Conservation (phyloP, 2,888 invertebrate species). For the Thereva nobilitata region DNA sequence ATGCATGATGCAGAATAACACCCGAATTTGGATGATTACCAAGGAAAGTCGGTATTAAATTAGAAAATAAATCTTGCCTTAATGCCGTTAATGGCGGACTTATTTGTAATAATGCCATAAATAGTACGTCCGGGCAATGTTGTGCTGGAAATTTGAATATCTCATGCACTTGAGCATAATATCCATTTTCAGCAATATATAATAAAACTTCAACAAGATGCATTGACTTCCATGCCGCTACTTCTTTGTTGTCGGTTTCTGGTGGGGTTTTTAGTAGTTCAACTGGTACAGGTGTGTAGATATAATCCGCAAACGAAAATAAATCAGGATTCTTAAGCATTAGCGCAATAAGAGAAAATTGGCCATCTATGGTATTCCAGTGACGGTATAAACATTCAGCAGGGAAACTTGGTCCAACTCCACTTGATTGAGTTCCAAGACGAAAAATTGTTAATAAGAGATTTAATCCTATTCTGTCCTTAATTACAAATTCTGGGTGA, state of each 20-base stretch:
- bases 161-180: conserved; percentile 77
- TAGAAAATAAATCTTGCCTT: conserved; percentile 84
- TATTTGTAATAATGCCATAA: conserved; percentile 86
- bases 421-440: conserved; percentile 77
- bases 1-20: conserved; percentile 94
- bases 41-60: conserved; percentile 89
- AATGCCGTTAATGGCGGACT: conserved; percentile 76
- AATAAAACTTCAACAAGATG: conserved; percentile 89
- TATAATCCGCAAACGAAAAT: conserved; percentile 92
- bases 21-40: conserved; percentile 96
- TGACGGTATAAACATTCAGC: conserved; percentile 86
- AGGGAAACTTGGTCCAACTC: conserved; percentile 77
- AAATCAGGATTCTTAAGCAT: conserved; percentile 90
- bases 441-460: conserved; percentile 82
- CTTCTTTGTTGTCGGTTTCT: conserved; percentile 92
- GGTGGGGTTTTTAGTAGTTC: conserved; percentile 92
- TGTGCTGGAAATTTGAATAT: conserved; percentile 89
- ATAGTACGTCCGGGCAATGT: conserved; percentile 92
- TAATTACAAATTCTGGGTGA: conserved; percentile 84
- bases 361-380: conserved; percentile 94
- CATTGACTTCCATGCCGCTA: conserved; percentile 90
- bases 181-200: conserved; percentile 84
- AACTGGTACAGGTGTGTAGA: conserved; percentile 82
- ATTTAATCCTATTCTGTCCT: conserved; percentile 83
- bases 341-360: conserved; percentile 83